Percentiles rank a stretch among this genome's conserved stretches.
Conservation (phyloP, 1,140 invertebrate genomes). For the Hylaeus volcanicus region DNA sequence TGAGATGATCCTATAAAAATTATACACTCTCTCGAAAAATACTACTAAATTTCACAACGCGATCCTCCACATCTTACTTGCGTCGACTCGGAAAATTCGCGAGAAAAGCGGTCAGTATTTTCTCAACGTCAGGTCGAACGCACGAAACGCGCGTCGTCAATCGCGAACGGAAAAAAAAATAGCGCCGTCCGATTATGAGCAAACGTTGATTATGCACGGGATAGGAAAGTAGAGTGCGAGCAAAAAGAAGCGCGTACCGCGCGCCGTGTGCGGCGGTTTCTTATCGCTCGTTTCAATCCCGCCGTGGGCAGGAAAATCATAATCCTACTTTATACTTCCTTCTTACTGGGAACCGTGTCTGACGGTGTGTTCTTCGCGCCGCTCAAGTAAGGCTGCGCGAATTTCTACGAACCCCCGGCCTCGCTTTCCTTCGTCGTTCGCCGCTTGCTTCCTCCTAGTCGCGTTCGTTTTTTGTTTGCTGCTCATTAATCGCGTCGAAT, state of each 20-base stretch:
- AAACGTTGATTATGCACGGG: slow-evolving; percentile 3
- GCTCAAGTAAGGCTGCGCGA: not conserved
- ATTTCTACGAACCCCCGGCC: not conserved
- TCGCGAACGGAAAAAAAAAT: not conserved
- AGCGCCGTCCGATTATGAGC: slow-evolving; percentile 1
- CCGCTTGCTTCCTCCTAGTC: too few relatives aligned
- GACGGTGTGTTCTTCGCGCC: not conserved
- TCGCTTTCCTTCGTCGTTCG: slow-evolving; percentile 9
- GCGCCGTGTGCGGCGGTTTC: not conserved
- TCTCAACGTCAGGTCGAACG: not conserved
- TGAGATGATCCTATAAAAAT: too few relatives aligned
- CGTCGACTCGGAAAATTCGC: not conserved
- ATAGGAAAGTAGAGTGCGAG: slow-evolving; percentile 14
- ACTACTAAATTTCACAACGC: too few relatives aligned
- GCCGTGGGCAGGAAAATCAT: slow-evolving; percentile 39
- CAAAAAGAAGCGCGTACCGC: not conserved
- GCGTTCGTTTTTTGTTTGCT: not conserved
- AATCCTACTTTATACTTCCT: slow-evolving; percentile 27
- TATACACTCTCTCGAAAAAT: too few relatives aligned
- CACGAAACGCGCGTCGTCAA: not conserved
- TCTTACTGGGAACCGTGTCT: slow-evolving; percentile 10
- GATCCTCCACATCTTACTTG: too few relatives aligned
- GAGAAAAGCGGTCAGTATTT: not conserved
- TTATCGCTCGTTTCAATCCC: slow-evolving; percentile 23
- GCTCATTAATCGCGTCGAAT: not conserved